A percentile compares a stretch with the other conserved stretches of the same genome.
Evolutionary conservation across 2,888 invertebrate species (phyloP).

Genomic region (Seladonia tumulorum): DNA sequence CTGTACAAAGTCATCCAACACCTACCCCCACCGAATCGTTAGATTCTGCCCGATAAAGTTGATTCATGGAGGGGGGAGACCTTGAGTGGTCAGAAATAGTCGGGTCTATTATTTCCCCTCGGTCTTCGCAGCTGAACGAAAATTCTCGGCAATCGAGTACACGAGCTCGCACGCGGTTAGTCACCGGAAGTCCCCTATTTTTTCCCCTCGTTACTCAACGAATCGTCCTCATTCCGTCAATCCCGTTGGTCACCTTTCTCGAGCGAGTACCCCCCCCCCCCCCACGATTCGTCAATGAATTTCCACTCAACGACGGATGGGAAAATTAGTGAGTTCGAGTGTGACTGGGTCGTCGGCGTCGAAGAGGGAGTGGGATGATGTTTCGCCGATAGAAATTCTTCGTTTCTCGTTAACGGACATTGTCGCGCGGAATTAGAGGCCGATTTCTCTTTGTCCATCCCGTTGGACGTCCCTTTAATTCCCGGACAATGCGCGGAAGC

Average conservation of each 20-base stretch:
- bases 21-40: not conserved
- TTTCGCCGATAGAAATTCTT: conserved; percentile 41
- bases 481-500: conserved; percentile 56
- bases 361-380: conserved; percentile 5
- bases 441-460: conserved; percentile 56
- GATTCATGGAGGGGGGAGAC: not conserved
- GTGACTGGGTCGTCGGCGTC: not conserved
- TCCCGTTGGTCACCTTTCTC: conserved; percentile 1
- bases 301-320: conserved; percentile 10
- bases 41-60: not conserved
- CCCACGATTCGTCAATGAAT: conserved; percentile 14
- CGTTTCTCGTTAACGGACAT: conserved; percentile 67
- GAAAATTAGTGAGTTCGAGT: conserved; percentile 39
- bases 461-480: conserved; percentile 52
- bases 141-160: conserved; percentile 12
- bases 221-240: conserved; percentile 12
- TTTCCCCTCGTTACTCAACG: conserved; percentile 18
- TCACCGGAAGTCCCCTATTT: conserved; percentile 23
- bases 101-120: not conserved
- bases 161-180: conserved; percentile 10
- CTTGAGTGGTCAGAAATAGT: conserved; percentile 9
- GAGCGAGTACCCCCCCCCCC: not conserved
- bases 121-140: not conserved
- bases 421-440: conserved; percentile 64
- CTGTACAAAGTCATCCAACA: not conserved